phyloP scores from a whole-genome alignment of 92 coral and sea anemone species.

The Meandrina meandrites region DNA sequence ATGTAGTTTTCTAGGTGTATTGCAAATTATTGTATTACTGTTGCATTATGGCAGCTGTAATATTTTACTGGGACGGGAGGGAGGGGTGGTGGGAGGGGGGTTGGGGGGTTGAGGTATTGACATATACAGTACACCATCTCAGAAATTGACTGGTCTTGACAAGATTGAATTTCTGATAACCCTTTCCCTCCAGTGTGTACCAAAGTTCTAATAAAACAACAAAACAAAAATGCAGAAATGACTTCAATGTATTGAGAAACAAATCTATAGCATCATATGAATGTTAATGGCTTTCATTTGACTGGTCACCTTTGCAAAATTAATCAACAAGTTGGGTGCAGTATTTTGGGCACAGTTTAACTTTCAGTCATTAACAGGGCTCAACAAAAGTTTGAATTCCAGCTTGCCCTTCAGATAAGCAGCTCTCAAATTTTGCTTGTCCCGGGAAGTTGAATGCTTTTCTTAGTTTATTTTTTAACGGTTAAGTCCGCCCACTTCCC shows the following conservation, averaged over 20 bases:
- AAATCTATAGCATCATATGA: not conserved
- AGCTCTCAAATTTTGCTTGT: too few relatives aligned
- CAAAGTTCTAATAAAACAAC: not conserved
- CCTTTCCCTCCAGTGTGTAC: not conserved
- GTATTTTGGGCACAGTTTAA: too few relatives aligned
- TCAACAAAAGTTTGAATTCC: too few relatives aligned
- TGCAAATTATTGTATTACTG: constrained; percentile 1
- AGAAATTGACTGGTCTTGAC: not conserved
- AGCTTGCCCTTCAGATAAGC: too few relatives aligned
- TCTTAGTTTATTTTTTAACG: too few relatives aligned
- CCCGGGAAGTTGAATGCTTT: too few relatives aligned
- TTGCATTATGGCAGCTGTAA: not conserved
- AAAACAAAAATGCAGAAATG: not conserved
- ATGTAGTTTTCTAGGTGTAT: constrained; percentile 14
- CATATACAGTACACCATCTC: not conserved
- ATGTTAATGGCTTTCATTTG: not conserved
- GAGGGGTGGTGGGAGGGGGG: not conserved
- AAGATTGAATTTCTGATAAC: not conserved
- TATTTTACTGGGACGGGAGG: not conserved
- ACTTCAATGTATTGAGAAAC: not conserved
- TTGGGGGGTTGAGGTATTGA: too few relatives aligned
- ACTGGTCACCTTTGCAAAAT: not conserved
- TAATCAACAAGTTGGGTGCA: too few relatives aligned
- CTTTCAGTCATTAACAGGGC: too few relatives aligned
- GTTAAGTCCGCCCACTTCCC: too few relatives aligned